Evolutionary conservation across 1,140 invertebrate species (phyloP).

Genomic region (Calycopis cecrops): DNA sequence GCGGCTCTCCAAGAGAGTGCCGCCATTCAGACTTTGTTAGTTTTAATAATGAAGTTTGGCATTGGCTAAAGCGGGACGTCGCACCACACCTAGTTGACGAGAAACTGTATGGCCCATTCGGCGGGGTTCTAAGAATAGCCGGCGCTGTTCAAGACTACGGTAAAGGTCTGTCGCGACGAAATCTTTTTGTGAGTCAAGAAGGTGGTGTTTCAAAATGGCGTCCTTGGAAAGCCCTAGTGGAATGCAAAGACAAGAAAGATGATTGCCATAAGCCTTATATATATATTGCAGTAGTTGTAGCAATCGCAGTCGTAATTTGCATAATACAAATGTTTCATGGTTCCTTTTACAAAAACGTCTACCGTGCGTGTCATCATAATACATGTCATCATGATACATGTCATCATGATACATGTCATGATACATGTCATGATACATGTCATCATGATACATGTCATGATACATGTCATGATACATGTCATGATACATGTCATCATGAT

Average conservation of each 20-base stretch:
- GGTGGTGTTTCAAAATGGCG: slow-evolving; percentile 37
- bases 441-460: too few species aligned
- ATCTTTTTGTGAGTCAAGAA: slow-evolving; percentile 43
- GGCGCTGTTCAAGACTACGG: slow-evolving; percentile 73
- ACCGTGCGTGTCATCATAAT: too few species aligned
- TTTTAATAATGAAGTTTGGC: slow-evolving; percentile 75
- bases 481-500: too few species aligned
- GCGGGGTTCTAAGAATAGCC: slow-evolving; percentile 76
- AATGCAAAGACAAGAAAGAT: slow-evolving; percentile 42
- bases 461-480: too few species aligned
- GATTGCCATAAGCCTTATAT: slow-evolving; percentile 47
- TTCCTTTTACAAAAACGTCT: slow-evolving; percentile 39
- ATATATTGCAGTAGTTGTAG: slow-evolving; percentile 38
- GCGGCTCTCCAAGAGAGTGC: slow-evolving; percentile 65
- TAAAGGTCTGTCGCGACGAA: slow-evolving; percentile 49
- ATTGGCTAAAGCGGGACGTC: slow-evolving; percentile 76
- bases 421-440: too few species aligned
- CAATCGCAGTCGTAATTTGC: slow-evolving; percentile 42
- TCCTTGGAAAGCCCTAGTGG: slow-evolving; percentile 40
- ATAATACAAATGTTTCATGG: slow-evolving; percentile 49
- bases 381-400: too few species aligned
- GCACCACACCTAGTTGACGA: slow-evolving; percentile 76
- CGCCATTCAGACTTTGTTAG: slow-evolving; percentile 65
- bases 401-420: too few species aligned
- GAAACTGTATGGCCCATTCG: slow-evolving; percentile 78